Evolutionary conservation across 1,140 invertebrate species (phyloP), one percentile per base, ranked within the genome.

Genomic region (Drosophila pallidifrons): DNA sequence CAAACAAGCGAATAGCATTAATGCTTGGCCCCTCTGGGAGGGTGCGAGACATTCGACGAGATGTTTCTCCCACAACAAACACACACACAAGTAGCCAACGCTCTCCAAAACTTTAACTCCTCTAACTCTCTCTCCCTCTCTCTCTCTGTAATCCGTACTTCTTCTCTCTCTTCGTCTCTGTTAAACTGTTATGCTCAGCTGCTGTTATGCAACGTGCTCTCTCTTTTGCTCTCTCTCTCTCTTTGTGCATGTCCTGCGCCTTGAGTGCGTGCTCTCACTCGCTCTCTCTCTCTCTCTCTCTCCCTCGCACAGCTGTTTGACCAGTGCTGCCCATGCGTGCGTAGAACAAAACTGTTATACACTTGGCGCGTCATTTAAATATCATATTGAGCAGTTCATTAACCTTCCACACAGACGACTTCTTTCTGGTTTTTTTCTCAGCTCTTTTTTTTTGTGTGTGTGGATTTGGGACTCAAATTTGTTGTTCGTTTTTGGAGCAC

Each of bases 171-270:
- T 49, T 25, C 11, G 3, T 0, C n/a, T 5, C 54, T 59, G 58
- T 47, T 47, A 47, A 47, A 5, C 43, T 15, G 2, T 47, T n/a
- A 28, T 4, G 13, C 46, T 38, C 47, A 51, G 30, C 47, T 20
- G 10, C 46, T 64, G 60, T 43, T 64, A 52, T 63, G 54, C 38
- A 59, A 59, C 2, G 11, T 11, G 45, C 57, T 13, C 30, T 55
- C 28, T 1, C 11, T 46, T 10, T 46, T 28, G 0, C 11, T 38
- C 7, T 51, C 30, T 47, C 28, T n/a, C n/a, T 47, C 46, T 58
- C n/a, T 35, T 5, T 5, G 46, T 69, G 57, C 57, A 60, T 69
- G 66, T 65, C 77, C 82, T 85, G 81, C 81, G 81, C 82, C n/a
- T 5, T 16, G n/a, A 1, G 13, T 16, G 2, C 52, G 25, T 38